A percentile compares a stretch with the other conserved stretches of the same genome.
These are phyloP conservation scores for Vireo griseus DNA, from an alignment of 2,797 vertebrate species.

Conservation along the genomic window DNA sequence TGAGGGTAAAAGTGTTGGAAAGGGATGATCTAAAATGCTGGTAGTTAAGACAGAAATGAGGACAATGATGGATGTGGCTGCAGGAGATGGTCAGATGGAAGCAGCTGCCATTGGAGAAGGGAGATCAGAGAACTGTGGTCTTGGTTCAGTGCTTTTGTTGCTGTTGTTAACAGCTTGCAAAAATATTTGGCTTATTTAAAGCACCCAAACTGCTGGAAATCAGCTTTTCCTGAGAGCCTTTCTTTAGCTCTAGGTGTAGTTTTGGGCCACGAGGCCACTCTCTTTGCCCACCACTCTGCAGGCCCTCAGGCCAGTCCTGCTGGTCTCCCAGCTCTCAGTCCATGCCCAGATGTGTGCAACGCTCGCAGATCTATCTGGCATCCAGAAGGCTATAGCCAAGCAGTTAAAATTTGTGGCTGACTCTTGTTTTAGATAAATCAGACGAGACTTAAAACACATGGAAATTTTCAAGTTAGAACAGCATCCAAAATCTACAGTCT, in stretches of 20 bases:
- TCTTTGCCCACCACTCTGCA: background rate
- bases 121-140: background rate
- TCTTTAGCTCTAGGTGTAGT: background rate
- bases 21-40: background rate
- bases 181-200: constrained; percentile 16
- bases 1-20: background rate
- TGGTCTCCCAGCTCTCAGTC: background rate
- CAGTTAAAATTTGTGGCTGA: constrained; percentile 49
- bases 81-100: background rate
- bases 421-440: constrained; percentile 59
- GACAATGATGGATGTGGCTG: background rate
- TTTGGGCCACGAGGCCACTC: background rate
- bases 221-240: background rate
- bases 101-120: background rate
- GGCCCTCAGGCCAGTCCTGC: background rate
- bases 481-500: constrained; percentile 58
- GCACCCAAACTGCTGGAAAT: background rate
- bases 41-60: background rate
- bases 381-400: background rate
- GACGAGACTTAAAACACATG: constrained; percentile 59
- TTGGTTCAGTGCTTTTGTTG: accelerated
- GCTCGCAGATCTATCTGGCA: background rate
- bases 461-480: constrained; percentile 60
- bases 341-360: background rate
- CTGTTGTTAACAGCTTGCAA: background rate